Conservation (phyloP, 2,113 vertebrate genomes). For the Mesitornis unicolor region DNA sequence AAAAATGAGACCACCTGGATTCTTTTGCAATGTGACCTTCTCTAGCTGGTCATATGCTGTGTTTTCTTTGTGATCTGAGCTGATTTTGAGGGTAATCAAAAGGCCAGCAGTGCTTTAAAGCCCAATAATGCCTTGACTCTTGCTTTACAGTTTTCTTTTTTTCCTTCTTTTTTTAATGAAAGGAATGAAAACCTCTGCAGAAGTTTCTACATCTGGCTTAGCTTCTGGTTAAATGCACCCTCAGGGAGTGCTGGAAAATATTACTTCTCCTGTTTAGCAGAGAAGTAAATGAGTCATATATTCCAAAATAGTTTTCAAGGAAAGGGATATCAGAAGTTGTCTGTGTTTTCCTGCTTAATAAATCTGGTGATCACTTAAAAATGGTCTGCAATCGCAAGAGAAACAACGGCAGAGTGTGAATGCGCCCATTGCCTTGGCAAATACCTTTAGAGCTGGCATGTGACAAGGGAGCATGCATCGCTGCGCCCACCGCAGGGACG, state of each 20-base stretch:
- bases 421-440: not conserved
- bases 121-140: not conserved
- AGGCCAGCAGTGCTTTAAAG: constrained; percentile 45
- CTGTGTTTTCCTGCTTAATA: not conserved
- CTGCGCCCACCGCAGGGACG: not conserved
- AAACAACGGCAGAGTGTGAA: not conserved
- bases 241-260: constrained; percentile 48
- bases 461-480: fast-evolving
- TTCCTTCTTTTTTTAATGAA: not conserved
- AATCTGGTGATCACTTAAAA: not conserved
- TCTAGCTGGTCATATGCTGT: not conserved
- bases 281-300: constrained; percentile 19
- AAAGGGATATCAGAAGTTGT: not conserved
- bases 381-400: not conserved
- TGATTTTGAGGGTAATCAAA: constrained; percentile 42
- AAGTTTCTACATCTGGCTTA: constrained; percentile 1
- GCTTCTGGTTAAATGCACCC: not conserved
- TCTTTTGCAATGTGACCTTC: constrained; percentile 59
- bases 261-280: constrained; percentile 38
- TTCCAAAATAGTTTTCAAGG: constrained; percentile 1
- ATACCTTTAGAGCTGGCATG: not conserved
- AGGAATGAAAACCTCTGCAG: not conserved
- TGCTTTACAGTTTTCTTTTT: not conserved
- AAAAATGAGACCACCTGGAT: constrained; percentile 53
- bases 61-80: constrained; percentile 34